Base-by-base conservation (phyloP, 1,140 invertebrate species). In the Drosophila busckii region DNA sequence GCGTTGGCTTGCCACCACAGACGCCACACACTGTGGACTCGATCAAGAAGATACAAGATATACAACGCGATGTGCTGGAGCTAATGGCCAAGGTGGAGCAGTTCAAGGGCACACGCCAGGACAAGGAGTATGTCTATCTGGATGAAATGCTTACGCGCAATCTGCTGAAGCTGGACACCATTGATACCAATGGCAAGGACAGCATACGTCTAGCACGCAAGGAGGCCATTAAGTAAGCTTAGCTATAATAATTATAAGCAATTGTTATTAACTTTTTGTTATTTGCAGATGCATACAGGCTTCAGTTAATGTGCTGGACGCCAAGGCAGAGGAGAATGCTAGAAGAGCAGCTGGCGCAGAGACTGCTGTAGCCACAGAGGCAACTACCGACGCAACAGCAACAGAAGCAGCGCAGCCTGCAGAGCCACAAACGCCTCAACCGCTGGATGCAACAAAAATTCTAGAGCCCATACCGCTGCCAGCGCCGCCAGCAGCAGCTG, bases 81-180 rank as follows among this genome's bases (percentile, higher is more conserved):
- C 89, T 96, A 0, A 93, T 93, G 88, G 89, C 89, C 8, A 90
- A 94, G 71, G 95, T 98, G 4, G 93, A 95, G 58, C 89, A 91
- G 41, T 97, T 95, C 80, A 88, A 78, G 19, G 96, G 95, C 2
- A 89, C 88, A 41, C 91, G 92, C 65, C 91, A 91, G 63, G 94
- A 97, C 71, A 97, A 97, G 87, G 90, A 94, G 44, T 98, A 96
- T 73, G 89, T 95, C 17, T 97, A 93, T 85, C 87, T 98, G 28
- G 97, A 98, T 86, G 97, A 98, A 88, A 98, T 98, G 96, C 88
- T 98, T 8, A 98, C 96, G 1, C 91, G 96, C 28, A 95, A 96
- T 84, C 89, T 98, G 49, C 91, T 98, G 2, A 96, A 96, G 86
- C 87, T 98, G 49, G 97, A 98, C 85, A 93, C 94, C 64, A 94